Percentiles rank a stretch among this genome's conserved stretches.
These are phyloP conservation scores for Baronia brevicornis DNA, from an alignment of 2,888 invertebrate genomes.

Conservation along the genomic window DNA sequence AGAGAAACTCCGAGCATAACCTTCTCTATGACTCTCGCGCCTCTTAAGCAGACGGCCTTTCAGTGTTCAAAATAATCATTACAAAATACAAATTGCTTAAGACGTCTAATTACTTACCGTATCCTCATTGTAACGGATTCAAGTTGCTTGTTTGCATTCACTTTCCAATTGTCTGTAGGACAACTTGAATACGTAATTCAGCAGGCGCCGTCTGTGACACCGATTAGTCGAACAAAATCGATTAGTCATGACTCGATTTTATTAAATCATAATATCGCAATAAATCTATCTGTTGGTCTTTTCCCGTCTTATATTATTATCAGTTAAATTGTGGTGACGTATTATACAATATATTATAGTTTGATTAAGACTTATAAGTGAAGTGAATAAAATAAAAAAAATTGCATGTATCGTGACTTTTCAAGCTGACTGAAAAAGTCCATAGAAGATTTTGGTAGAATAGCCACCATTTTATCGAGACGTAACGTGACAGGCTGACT, in stretches of 20 bases:
- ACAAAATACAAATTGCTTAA: background rate
- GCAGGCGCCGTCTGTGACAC: constrained; percentile 5
- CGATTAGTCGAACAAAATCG: constrained; percentile 6
- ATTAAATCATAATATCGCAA: constrained; percentile 6
- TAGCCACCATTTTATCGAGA: no score
- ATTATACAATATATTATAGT: no score
- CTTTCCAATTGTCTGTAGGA: constrained; percentile 10
- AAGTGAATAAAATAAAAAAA: no score
- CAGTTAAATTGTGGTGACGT: constrained; percentile 3
- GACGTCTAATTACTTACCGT: constrained; percentile 1
- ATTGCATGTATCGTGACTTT: no score
- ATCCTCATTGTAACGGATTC: constrained; percentile 7
- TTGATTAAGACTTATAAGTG: no score
- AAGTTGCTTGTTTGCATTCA: background rate
- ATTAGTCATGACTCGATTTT: constrained; percentile 6
- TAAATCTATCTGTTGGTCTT: background rate
- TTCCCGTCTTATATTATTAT: constrained; percentile 1
- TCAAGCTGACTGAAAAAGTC: no score
- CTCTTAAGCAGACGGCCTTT: no score
- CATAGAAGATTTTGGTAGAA: no score
- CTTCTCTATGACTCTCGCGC: no score
- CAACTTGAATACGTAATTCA: constrained; percentile 2
- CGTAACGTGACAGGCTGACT: no score
- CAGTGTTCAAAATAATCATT: background rate
- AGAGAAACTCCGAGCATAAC: no score